phyloP scores from a whole-genome alignment of 2,113 vertebrate genomes.

The Pelusios castaneus region DNA sequence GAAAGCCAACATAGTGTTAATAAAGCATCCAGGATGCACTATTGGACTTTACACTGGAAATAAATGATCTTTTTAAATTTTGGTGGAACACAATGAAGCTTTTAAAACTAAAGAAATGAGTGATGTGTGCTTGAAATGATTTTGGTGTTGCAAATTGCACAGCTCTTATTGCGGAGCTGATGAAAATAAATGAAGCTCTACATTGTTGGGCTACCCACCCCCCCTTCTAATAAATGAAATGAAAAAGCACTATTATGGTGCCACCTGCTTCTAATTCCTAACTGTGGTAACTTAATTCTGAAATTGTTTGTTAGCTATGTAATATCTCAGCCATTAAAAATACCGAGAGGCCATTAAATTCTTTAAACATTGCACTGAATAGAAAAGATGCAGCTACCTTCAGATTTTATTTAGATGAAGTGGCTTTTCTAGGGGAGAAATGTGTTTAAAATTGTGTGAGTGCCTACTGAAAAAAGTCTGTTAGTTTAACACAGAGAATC shows the following conservation, averaged over 20 bases:
- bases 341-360: constrained; percentile 71
- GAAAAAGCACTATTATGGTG: constrained; percentile 82
- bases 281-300: constrained; percentile 86
- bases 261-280: constrained; percentile 87
- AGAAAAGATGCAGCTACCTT: constrained; percentile 60
- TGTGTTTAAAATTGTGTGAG: constrained; percentile 50
- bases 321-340: constrained; percentile 78
- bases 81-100: constrained; percentile 73
- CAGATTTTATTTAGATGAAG: constrained; percentile 66
- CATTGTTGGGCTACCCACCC: constrained; percentile 54
- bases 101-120: constrained; percentile 78
- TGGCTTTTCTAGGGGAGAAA: constrained; percentile 61
- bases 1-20: constrained; percentile 66
- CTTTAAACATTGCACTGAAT: constrained; percentile 63
- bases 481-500: constrained; percentile 32
- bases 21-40: constrained; percentile 56
- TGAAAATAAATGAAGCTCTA: constrained; percentile 83
- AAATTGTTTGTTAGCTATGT: constrained; percentile 82
- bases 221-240: constrained; percentile 80
- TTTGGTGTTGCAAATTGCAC: constrained; percentile 81
- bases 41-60: constrained; percentile 66
- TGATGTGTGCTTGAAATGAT: constrained; percentile 79
- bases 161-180: constrained; percentile 80
- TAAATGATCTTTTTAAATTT: constrained; percentile 67
- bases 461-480: constrained; percentile 32